Percentiles rank a stretch among this genome's conserved stretches.
phyloP scores from a whole-genome alignment of 2,888 invertebrate genomes.

The Rhorus exstirpatorius region DNA sequence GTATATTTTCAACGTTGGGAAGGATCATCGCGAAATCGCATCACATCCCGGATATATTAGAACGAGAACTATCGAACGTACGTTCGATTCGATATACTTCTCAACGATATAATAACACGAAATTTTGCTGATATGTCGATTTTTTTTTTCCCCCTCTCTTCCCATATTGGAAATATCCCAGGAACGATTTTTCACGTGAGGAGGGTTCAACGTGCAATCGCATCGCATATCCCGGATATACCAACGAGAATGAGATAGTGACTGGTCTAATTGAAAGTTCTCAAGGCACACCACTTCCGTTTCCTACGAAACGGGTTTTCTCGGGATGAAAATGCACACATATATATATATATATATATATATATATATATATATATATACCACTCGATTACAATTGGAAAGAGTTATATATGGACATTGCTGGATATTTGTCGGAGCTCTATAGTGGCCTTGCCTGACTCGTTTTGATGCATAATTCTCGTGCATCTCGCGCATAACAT shows the following conservation, averaged over 20 bases:
- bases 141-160: not conserved
- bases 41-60: not conserved
- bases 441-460: constrained; percentile 64
- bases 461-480: constrained; percentile 64
- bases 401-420: constrained; percentile 1
- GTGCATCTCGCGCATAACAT: too few relatives aligned
- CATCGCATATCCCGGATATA: constrained; percentile 42
- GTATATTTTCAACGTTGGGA: too few relatives aligned
- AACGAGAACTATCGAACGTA: not conserved
- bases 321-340: constrained; percentile 14
- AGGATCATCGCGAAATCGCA: not conserved
- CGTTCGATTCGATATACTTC: not conserved
- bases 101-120: not conserved
- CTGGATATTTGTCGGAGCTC: constrained; percentile 41
- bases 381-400: not conserved
- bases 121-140: not conserved
- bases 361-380: too few relatives aligned
- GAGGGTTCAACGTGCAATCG: constrained; percentile 19
- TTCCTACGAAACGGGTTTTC: constrained; percentile 57
- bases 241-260: constrained; percentile 12
- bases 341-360: constrained; percentile 5
- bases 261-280: constrained; percentile 52
- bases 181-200: constrained; percentile 14
- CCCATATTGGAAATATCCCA: not conserved
- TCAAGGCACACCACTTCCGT: constrained; percentile 60